phyloP scores from a whole-genome alignment of 1,140 invertebrate genomes.

The Hydropsyche tenuis region DNA sequence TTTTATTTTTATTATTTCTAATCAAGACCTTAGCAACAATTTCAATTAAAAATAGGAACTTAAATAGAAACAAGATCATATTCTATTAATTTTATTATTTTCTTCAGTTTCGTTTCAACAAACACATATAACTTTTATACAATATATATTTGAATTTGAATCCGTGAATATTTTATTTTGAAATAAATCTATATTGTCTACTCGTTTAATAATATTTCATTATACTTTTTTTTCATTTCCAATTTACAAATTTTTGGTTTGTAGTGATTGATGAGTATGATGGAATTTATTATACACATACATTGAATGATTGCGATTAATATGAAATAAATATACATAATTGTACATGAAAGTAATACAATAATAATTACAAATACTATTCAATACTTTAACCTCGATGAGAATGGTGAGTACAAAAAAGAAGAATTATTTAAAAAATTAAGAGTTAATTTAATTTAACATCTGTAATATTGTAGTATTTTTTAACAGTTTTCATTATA shows the following conservation, averaged over 20 bases:
- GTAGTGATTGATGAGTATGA: constrained; percentile 20
- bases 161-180: constrained; percentile 38
- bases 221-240: constrained; percentile 7
- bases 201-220: constrained; percentile 39
- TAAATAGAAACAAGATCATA: neutral
- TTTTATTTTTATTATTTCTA: no score
- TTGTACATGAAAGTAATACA: no score
- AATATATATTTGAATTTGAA: constrained; percentile 37
- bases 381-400: no score
- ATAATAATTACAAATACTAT: no score
- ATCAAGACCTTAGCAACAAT: no score
- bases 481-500: no score
- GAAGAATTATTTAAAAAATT: no score
- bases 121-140: constrained; percentile 50
- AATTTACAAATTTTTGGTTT: constrained; percentile 21
- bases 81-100: constrained; percentile 49
- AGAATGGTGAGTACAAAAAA: no score
- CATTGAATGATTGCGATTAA: neutral
- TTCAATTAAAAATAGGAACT: no score
- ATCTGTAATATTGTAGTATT: no score
- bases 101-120: constrained; percentile 47
- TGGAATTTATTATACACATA: constrained; percentile 7
- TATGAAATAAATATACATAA: neutral
- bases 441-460: no score
- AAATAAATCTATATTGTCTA: constrained; percentile 50